phyloP scores from a whole-genome alignment of 2,797 vertebrate genomes.

The Sebastolobus altivelis region DNA sequence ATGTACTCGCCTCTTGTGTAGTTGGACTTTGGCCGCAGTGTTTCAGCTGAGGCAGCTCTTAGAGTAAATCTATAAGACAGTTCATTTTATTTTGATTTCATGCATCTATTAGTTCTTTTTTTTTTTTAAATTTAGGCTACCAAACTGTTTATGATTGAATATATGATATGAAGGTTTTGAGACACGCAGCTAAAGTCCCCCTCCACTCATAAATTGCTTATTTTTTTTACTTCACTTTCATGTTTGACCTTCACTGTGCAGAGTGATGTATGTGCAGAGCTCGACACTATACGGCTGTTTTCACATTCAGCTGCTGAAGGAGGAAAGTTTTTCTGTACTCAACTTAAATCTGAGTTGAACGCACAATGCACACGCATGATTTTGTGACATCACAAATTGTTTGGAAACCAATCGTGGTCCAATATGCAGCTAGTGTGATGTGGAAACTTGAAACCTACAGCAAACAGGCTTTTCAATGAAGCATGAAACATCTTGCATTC shows the following conservation, averaged over 20 bases:
- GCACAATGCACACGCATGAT: no score
- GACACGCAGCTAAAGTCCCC: background rate
- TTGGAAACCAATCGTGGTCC: background rate
- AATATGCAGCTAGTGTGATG: background rate
- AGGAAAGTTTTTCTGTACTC: background rate
- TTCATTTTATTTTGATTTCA: background rate
- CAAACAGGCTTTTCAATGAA: no score
- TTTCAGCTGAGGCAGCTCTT: background rate
- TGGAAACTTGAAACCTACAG: background rate
- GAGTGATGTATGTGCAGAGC: background rate
- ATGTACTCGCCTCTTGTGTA: background rate
- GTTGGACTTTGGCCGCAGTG: background rate
- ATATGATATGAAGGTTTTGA: background rate
- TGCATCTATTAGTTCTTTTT: background rate
- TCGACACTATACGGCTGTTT: background rate
- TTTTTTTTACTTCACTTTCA: conserved; percentile 5
- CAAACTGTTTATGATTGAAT: background rate
- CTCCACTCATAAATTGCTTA: background rate
- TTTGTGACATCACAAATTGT: background rate
- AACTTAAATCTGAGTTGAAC: background rate
- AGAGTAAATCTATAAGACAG: background rate
- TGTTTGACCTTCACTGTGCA: background rate
- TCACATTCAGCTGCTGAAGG: background rate
- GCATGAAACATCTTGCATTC: no score
- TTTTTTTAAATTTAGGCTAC: background rate